phyloP scores from a whole-genome alignment of 2,797 vertebrate species.

The Petrocephalus sullivani region DNA sequence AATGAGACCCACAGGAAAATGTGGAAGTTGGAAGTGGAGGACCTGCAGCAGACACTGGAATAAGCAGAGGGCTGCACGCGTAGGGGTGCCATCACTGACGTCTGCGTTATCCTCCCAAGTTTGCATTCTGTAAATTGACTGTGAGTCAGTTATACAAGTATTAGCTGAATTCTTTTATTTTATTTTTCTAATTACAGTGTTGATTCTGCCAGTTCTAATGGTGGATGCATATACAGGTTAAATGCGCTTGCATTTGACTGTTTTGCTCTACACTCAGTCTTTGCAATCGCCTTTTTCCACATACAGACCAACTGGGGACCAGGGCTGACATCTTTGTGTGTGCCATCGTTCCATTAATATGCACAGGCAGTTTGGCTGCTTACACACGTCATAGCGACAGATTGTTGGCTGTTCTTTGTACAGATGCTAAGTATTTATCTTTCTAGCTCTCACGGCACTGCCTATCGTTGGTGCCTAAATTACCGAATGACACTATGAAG shows the following conservation, averaged over 20 bases:
- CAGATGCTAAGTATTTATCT: background rate
- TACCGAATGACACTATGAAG: background rate
- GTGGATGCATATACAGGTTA: background rate
- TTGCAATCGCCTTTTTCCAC: background rate
- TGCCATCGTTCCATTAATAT: background rate
- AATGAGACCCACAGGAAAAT: constrained; percentile 64
- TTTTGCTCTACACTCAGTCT: background rate
- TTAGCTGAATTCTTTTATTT: background rate
- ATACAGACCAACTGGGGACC: background rate
- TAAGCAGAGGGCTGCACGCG: background rate
- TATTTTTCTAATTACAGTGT: background rate
- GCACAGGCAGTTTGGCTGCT: background rate
- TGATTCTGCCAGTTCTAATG: background rate
- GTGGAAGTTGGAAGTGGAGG: constrained; percentile 83
- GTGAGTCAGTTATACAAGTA: background rate
- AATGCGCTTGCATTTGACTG: background rate
- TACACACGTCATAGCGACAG: background rate
- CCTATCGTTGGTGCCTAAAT: background rate
- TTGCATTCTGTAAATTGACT: background rate
- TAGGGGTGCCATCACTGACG: background rate
- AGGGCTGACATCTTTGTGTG: background rate
- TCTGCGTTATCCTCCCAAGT: background rate
- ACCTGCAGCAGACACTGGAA: constrained; percentile 64
- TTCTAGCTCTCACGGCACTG: background rate
- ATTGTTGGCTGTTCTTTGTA: background rate